Percentiles rank a stretch among this genome's conserved stretches.
These are phyloP conservation scores for Hydrozoanthus tunicans DNA, from an alignment of 64 coral and sea anemone species.

Conservation along the genomic window DNA sequence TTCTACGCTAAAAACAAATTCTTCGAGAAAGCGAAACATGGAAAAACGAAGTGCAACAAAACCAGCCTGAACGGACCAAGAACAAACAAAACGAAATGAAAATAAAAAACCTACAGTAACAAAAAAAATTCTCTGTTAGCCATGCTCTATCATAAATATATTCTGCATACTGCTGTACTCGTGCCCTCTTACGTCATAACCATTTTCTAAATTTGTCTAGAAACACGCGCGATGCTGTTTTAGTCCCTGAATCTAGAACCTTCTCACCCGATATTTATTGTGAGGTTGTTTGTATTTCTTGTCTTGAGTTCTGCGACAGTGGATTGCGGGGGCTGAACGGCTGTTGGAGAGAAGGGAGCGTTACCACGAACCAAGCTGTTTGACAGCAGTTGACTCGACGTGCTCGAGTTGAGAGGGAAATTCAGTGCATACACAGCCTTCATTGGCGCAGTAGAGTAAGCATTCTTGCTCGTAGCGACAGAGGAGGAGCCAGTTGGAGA, in stretches of 20 bases:
- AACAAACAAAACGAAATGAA: too few relatives aligned
- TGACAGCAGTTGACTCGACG: conserved; percentile 69
- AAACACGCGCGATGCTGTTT: too few relatives aligned
- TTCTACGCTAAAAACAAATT: too few relatives aligned
- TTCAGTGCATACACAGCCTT: conserved; percentile 89
- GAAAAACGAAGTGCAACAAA: too few relatives aligned
- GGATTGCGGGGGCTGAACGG: conserved; percentile 59
- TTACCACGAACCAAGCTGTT: conserved; percentile 83
- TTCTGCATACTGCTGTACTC: too few relatives aligned
- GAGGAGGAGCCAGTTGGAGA: conserved; percentile 51
- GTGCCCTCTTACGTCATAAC: too few relatives aligned
- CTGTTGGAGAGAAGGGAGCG: conserved; percentile 88
- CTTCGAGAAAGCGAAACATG: too few relatives aligned
- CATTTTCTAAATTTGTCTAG: background rate
- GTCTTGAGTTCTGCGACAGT: conserved; percentile 51
- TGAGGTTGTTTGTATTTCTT: conserved; percentile 52
- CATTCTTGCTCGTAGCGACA: conserved; percentile 55
- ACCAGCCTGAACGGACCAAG: too few relatives aligned
- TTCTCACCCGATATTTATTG: conserved; percentile 49
- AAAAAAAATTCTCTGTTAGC: too few relatives aligned
- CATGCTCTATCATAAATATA: too few relatives aligned
- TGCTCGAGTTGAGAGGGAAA: conserved; percentile 90
- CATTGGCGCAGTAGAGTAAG: conserved; percentile 87
- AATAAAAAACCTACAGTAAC: too few relatives aligned
- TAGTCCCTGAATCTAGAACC: too few relatives aligned